Evolutionary conservation across 2,113 vertebrate genomes (phyloP), one percentile per base, ranked within the genome.

Genomic region (Cyprinus carpio): DNA sequence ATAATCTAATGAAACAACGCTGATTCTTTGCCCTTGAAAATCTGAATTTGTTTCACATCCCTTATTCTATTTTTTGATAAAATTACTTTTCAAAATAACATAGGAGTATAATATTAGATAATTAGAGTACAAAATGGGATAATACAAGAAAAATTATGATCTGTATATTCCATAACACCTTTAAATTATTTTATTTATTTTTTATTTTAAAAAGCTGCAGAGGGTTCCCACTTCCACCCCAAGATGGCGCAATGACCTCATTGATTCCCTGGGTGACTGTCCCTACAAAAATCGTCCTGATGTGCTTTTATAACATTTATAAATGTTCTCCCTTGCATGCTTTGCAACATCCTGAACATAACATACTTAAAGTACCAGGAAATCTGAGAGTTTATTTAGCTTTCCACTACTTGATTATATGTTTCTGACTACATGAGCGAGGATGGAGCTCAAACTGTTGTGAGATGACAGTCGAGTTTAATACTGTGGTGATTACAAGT

Each of bases 401-500:
- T 43, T n/a, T 74, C 71, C 40, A 4, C 49, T 51, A 16, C 15
- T 10, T n/a, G 31, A n/a, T 43, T 25, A 75, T 49, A 10, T 46
- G 72, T 25, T 15, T 75, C 13, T 49, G n/a, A 49, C 40, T 75
- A 27, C n/a, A 75, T 27, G 89, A 92, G 93, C 93, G 93, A 91
- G 74, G 27, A 76, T 91, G 87, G 83, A 94, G 94, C 40, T 43
- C 9, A 43, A 43, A 43, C 10, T 43, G 40, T 43, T 10, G 43
- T 95, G 86, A 93, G 92, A 92, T 94, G 72, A 94, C 93, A 69
- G 3, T 27, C 12, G 10, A 11, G 95, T 95, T 96, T 93, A 93
- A 88, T 91, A 96, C 94, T 94, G 94, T 94, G 90, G 93, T 92
- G 94, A 95, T 96, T 96, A 96, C 95, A 96, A 96, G 96, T 94